A percentile compares a stretch with the other conserved stretches of the same genome.
Evolutionary conservation across 2,888 invertebrate genomes (phyloP).

Genomic region (Marasmarcha lunaedactyla): DNA sequence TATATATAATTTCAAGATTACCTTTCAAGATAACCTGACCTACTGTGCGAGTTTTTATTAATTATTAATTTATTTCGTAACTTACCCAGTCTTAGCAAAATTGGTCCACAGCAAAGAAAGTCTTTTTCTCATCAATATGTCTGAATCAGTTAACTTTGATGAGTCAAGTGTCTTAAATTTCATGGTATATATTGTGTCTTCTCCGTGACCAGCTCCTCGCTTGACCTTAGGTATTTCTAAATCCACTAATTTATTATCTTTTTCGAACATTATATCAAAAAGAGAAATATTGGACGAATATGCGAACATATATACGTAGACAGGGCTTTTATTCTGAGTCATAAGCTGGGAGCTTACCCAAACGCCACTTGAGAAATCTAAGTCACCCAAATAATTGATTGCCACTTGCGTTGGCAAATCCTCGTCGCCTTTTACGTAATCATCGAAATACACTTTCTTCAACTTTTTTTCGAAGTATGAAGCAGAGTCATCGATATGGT

Average conservation of each 20-base stretch:
- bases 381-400: constrained; percentile 32
- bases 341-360: constrained; percentile 22
- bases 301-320: constrained; percentile 30
- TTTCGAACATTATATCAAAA: constrained; percentile 16
- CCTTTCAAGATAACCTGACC: no score
- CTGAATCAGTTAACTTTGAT: constrained; percentile 6
- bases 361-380: constrained; percentile 29
- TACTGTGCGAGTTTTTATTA: no score
- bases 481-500: neutral
- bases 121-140: constrained; percentile 18
- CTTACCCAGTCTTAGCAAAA: constrained; percentile 38
- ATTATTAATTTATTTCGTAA: no score
- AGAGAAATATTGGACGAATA: constrained; percentile 30
- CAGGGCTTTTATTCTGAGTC: constrained; percentile 19
- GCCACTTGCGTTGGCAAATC: constrained; percentile 21
- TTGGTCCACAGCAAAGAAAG: constrained; percentile 36
- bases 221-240: constrained; percentile 5
- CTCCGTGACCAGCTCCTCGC: constrained; percentile 29
- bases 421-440: constrained; percentile 16
- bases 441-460: constrained; percentile 15
- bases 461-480: constrained; percentile 4
- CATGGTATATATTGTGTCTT: constrained; percentile 24
- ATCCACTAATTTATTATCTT: neutral
- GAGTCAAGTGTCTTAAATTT: constrained; percentile 15
- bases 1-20: no score